Evolutionary conservation across 2,113 vertebrate species (phyloP).

Genomic region (Macroglossus sobrinus): DNA sequence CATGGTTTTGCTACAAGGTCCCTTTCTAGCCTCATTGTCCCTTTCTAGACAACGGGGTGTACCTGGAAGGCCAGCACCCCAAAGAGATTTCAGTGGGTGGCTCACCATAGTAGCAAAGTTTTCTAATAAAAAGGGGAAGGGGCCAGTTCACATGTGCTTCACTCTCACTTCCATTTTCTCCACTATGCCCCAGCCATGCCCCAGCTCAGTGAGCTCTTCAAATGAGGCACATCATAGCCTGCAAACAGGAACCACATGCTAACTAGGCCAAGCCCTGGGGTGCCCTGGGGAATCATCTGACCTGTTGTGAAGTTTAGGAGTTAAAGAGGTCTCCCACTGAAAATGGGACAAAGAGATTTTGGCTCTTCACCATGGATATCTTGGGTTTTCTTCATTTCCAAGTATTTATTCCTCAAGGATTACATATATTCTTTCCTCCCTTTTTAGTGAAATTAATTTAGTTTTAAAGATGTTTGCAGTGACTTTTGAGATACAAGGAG

Average conservation of each 20-base stretch:
- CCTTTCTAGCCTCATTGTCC: not conserved
- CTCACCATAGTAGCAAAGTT: not conserved
- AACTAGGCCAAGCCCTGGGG: not conserved
- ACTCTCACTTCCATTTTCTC: not conserved
- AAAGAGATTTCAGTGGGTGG: not conserved
- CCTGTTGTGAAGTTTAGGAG: not conserved
- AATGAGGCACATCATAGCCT: not conserved
- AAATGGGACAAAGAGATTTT: not conserved
- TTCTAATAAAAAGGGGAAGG: not conserved
- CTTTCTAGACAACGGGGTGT: not conserved
- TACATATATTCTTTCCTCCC: not conserved
- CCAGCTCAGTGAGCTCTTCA: not conserved
- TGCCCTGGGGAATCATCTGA: not conserved
- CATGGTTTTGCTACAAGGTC: not conserved
- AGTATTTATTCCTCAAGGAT: not conserved
- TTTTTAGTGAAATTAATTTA: constrained; percentile 1
- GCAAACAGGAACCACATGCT: not conserved
- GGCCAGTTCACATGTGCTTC: not conserved
- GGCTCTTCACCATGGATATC: not conserved
- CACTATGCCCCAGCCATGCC: not conserved
- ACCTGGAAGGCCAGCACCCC: not conserved
- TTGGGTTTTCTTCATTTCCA: not conserved
- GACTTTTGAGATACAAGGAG: not conserved
- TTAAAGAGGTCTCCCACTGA: not conserved
- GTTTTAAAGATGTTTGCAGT: not conserved